Base-by-base conservation (phyloP, 1,140 invertebrate genomes). In the Diprion similis region DNA sequence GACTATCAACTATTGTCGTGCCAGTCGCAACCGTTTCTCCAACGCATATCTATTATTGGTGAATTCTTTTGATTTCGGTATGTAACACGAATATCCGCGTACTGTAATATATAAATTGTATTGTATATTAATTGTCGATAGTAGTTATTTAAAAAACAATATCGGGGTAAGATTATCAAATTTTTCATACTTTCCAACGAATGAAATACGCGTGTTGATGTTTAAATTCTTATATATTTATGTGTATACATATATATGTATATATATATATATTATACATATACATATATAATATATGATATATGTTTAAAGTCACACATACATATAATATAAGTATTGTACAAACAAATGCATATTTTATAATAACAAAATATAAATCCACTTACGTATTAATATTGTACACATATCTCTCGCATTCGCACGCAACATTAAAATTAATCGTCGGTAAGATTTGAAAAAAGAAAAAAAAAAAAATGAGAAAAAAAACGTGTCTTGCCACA, bases 21-120 rank as follows among this genome's bases (percentile, higher is more conserved):
- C 79, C 90, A 91, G 68, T 91, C 93, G 24, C 92, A 92, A 72
- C 90, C 93, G 66, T 95, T 94, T 82, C 84, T 93, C 66, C 91
- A 92, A 85, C 89, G 92, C 75, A 90, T 94, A 85, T 93, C 93
- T n/a, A 85, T 94, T 67, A 89, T 92, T 65, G 94, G 94, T 15
- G 93, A 95, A 89, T 59, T 91, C 91, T 84, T 91, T 90, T 80
- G 81, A 82, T 76, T 76, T 68, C 59, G 59, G 13, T 15, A 64
- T 15, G 17, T 64, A 64, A 64, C 6, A 64, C 17, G 3, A 64
- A 37, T 37, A 37, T 37, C 6, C 24, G 24, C 24, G 24, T 37
- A 37, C 24, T 37, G 24, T 37, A 37, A 37, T 37, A 37, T 37
- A 37, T 37, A 37, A n/a, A n/a, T n/a, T n/a, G n/a, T n/a, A n/a